Evolutionary conservation across 2,888 invertebrate genomes (phyloP).

Genomic region (Mesorhabditis spiculigera): DNA sequence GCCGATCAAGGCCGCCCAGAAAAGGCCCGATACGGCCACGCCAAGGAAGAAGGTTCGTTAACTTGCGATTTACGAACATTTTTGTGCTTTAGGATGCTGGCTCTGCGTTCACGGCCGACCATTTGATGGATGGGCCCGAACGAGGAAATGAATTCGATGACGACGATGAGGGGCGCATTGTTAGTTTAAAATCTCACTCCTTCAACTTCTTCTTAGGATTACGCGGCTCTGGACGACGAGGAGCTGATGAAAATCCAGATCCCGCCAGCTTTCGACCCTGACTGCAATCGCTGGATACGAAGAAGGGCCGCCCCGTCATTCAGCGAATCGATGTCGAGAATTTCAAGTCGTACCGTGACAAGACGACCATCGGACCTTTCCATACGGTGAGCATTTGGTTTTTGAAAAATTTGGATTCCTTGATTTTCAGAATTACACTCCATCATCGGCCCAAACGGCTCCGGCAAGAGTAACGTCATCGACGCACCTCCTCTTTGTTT

Average conservation of each 20-base stretch:
- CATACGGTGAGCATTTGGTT: slow-evolving; percentile 72
- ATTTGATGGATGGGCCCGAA: background rate
- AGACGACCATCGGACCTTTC: slow-evolving; percentile 82
- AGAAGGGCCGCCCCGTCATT: slow-evolving; percentile 82
- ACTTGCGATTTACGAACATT: too few relatives aligned
- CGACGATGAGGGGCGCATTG: background rate
- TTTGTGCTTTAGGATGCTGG: background rate
- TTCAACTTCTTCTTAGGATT: slow-evolving; percentile 3
- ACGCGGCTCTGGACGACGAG: background rate
- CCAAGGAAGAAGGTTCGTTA: too few relatives aligned
- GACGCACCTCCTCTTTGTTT: slow-evolving; percentile 98
- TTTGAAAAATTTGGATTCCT: slow-evolving; percentile 12
- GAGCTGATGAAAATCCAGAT: slow-evolving; percentile 8
- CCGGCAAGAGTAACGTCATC: slow-evolving; percentile 97
- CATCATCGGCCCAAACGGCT: slow-evolving; percentile 96
- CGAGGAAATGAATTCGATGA: background rate
- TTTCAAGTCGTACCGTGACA: slow-evolving; percentile 92
- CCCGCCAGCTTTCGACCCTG: slow-evolving; percentile 20
- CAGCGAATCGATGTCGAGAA: slow-evolving; percentile 83
- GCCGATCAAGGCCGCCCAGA: too few relatives aligned
- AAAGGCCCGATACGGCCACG: too few relatives aligned
- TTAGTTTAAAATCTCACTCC: background rate
- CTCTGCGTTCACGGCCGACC: background rate
- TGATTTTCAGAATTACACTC: slow-evolving; percentile 80
- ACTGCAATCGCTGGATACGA: slow-evolving; percentile 68